phyloP scores from a whole-genome alignment of 2,888 invertebrate species.

The Cremastinae sp. region DNA sequence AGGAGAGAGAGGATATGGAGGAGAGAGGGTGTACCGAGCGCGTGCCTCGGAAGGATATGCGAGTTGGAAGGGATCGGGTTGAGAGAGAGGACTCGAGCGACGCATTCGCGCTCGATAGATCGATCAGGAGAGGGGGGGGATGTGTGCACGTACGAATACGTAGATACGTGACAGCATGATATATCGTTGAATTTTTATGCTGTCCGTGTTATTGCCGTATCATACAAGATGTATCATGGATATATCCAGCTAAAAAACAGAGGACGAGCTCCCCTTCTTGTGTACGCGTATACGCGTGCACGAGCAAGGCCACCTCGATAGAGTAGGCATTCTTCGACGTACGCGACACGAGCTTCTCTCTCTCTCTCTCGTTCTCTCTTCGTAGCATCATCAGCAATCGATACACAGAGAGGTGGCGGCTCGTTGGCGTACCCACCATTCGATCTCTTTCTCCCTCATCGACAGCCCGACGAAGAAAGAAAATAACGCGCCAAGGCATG shows the following conservation, averaged over 20 bases:
- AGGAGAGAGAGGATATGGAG: no score
- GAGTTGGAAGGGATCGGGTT: slow-evolving; percentile 11
- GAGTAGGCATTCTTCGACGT: not conserved
- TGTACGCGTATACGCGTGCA: not conserved
- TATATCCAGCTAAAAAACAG: slow-evolving; percentile 61
- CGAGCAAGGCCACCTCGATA: slow-evolving; percentile 10
- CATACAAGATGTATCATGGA: slow-evolving; percentile 73
- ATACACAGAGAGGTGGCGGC: slow-evolving; percentile 52
- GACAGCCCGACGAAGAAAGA: slow-evolving; percentile 12
- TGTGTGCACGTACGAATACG: slow-evolving; percentile 72
- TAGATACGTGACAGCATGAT: slow-evolving; percentile 74
- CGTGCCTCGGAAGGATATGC: not conserved
- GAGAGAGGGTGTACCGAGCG: no score
- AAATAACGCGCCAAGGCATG: slow-evolving; percentile 53
- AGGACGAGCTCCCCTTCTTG: slow-evolving; percentile 13
- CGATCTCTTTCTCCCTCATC: not conserved
- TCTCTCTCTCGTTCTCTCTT: no score
- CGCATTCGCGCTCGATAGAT: slow-evolving; percentile 31
- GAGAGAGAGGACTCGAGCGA: not conserved
- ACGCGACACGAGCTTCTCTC: no score
- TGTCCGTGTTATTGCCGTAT: slow-evolving; percentile 74
- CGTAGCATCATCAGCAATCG: slow-evolving; percentile 58
- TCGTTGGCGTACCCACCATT: slow-evolving; percentile 23
- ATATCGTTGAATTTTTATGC: slow-evolving; percentile 76
- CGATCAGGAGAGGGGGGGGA: slow-evolving; percentile 65